Conservation (phyloP, 2,888 invertebrate genomes). For the Eugnorisma glareosa region DNA sequence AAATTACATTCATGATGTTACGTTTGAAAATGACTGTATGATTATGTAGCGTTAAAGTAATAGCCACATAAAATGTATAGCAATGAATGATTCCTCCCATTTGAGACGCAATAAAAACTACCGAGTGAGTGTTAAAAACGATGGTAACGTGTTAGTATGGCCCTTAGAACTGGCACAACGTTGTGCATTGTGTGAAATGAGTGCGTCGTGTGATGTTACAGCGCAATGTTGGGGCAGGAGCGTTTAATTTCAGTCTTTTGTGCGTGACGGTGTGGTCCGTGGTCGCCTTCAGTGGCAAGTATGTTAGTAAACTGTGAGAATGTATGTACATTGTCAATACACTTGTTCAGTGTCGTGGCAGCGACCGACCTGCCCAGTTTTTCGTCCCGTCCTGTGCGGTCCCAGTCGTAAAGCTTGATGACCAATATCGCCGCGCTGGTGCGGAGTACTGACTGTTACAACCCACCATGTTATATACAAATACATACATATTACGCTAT, state of each 20-base stretch:
- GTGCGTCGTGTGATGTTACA: slow-evolving; percentile 42
- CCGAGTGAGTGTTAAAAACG: slow-evolving; percentile 33
- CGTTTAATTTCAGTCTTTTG: slow-evolving; percentile 42
- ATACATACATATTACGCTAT: slow-evolving; percentile 70
- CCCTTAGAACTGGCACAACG: background rate
- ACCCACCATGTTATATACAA: slow-evolving; percentile 82
- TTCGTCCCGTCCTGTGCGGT: slow-evolving; percentile 97
- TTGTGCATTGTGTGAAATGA: slow-evolving; percentile 42
- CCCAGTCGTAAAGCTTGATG: slow-evolving; percentile 96
- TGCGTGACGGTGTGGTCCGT: slow-evolving; percentile 45
- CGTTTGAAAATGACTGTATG: slow-evolving; percentile 25
- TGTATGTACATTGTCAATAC: slow-evolving; percentile 62
- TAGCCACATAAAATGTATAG: slow-evolving; percentile 17
- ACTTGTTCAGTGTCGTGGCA: slow-evolving; percentile 56
- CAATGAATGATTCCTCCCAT: slow-evolving; percentile 40
- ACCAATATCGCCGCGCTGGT: slow-evolving; percentile 78
- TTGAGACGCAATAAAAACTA: slow-evolving; percentile 13
- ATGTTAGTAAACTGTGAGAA: slow-evolving; percentile 66
- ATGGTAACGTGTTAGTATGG: slow-evolving; percentile 28
- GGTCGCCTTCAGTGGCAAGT: slow-evolving; percentile 57
- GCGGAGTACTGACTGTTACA: slow-evolving; percentile 87
- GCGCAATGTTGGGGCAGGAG: slow-evolving; percentile 14
- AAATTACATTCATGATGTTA: slow-evolving; percentile 21
- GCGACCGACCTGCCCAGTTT: slow-evolving; percentile 96
- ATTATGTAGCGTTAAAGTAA: slow-evolving; percentile 32